These are phyloP conservation scores for Sander lucioperca DNA, from an alignment of 2,113 vertebrate genomes.

Conservation along the genomic window DNA sequence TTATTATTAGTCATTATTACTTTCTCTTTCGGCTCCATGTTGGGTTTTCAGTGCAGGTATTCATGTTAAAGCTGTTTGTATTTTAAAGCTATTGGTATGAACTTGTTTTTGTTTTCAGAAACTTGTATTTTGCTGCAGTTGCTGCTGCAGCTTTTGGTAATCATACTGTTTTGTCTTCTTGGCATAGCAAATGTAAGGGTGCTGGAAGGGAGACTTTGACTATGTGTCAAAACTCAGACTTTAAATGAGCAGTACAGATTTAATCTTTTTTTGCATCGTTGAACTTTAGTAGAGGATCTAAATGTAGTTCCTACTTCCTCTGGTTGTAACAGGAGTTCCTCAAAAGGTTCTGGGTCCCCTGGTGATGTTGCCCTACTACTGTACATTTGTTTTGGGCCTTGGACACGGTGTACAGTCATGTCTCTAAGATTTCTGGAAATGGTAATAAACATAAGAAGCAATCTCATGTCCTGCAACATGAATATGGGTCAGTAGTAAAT, in stretches of 20 bases:
- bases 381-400: neutral
- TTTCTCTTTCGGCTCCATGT: neutral
- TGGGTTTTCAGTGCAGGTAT: neutral
- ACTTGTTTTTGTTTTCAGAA: neutral
- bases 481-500: constrained; percentile 42
- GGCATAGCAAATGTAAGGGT: neutral
- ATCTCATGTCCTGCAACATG: constrained; percentile 13
- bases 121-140: neutral
- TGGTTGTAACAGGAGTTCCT: neutral
- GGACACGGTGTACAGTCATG: neutral
- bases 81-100: neutral
- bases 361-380: neutral
- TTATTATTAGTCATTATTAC: neutral
- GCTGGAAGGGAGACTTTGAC: neutral
- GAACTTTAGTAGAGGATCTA: neutral
- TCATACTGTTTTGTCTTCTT: neutral
- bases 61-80: neutral
- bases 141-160: neutral
- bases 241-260: neutral
- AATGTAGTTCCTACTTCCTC: neutral
- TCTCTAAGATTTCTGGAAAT: constrained; percentile 13
- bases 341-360: neutral
- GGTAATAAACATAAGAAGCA: constrained; percentile 26
- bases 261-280: neutral
- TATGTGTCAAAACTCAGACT: neutral